These are phyloP conservation scores for Odontamblyopus lacepedii DNA, from an alignment of 2,797 vertebrate genomes.

Conservation along the genomic window DNA sequence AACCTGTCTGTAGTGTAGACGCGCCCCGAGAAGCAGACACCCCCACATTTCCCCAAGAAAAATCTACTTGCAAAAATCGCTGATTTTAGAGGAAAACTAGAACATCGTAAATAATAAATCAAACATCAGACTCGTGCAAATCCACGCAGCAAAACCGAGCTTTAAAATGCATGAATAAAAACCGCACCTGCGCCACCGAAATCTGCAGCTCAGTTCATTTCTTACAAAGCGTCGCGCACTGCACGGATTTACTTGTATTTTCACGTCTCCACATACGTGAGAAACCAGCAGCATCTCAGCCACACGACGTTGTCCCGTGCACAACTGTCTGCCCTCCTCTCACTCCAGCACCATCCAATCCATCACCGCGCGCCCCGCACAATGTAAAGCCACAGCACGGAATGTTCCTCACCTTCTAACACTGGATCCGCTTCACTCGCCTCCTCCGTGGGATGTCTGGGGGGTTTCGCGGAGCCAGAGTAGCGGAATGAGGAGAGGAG, in stretches of 20 bases:
- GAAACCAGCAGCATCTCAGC: background rate
- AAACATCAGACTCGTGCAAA: background rate
- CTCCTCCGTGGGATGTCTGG: background rate
- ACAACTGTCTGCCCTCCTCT: constrained; percentile 26
- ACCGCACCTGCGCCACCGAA: background rate
- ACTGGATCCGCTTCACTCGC: constrained; percentile 15
- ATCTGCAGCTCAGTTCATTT: background rate
- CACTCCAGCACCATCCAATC: constrained; percentile 25
- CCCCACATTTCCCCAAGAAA: background rate
- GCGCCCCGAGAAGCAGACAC: background rate
- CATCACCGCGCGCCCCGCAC: constrained; percentile 24
- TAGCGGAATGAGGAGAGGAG: constrained; percentile 61
- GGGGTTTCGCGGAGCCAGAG: constrained; percentile 20
- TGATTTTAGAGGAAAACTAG: background rate
- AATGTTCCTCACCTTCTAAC: constrained; percentile 57
- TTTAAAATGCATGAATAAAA: background rate
- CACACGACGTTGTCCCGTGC: constrained; percentile 43
- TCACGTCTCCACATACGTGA: background rate
- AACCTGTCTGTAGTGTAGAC: background rate
- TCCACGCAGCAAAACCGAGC: background rate
- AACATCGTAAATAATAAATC: background rate
- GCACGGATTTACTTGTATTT: background rate
- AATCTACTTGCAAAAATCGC: background rate
- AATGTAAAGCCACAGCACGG: constrained; percentile 14
- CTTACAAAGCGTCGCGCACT: background rate